These are phyloP conservation scores for Colinus virginianus DNA, from an alignment of 2,113 vertebrate genomes.

Conservation along the genomic window DNA sequence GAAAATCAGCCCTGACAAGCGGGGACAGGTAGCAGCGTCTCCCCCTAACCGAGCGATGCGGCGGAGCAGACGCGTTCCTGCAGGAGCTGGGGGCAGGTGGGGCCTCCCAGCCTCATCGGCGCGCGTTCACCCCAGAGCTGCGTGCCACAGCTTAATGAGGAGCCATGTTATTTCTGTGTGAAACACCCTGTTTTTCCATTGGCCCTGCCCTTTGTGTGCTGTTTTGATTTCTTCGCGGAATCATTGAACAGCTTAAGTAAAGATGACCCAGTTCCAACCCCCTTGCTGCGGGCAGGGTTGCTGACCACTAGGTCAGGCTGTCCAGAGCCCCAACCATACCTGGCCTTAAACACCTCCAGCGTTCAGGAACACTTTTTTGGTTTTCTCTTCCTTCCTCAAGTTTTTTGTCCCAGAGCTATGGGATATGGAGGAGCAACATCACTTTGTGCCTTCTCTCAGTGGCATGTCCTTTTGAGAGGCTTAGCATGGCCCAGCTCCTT, in stretches of 20 bases:
- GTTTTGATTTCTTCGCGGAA: neutral
- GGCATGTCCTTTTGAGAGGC: accelerated
- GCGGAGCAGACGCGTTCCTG: conserved; percentile 37
- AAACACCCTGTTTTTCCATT: neutral
- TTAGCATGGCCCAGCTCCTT: neutral
- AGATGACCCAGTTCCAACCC: no score
- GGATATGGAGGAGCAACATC: neutral
- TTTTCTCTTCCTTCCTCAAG: neutral
- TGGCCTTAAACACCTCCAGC: no score
- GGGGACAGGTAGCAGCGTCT: conserved; percentile 60
- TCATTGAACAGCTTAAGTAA: no score
- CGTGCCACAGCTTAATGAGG: accelerated
- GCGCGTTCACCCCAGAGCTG: neutral
- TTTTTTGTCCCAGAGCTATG: neutral
- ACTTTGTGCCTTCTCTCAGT: accelerated
- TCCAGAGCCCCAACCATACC: no score
- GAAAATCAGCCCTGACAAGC: conserved; percentile 49
- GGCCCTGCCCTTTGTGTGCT: neutral
- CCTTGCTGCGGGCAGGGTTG: no score
- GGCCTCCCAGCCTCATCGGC: neutral
- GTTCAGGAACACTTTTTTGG: neutral
- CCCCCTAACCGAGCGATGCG: neutral
- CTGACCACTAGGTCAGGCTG: no score
- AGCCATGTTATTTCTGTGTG: neutral
- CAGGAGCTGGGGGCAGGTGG: conserved; percentile 6